A percentile compares a stretch with the other conserved stretches of the same genome.
Evolutionary conservation across 2,113 vertebrate genomes (phyloP).

Genomic region (Scalopus aquaticus): DNA sequence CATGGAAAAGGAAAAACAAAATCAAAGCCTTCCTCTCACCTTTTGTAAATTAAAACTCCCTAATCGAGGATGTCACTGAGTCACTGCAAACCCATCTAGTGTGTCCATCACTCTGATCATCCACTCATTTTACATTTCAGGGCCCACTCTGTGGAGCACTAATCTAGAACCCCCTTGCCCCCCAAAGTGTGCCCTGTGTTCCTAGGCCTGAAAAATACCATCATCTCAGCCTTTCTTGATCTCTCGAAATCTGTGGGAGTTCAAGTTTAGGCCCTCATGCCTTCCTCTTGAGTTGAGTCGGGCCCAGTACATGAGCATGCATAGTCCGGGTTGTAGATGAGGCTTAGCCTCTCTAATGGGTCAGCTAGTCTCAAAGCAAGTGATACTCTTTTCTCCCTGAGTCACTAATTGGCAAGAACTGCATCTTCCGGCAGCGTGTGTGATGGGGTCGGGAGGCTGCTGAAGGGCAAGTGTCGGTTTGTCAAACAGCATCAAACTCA

Average conservation of each 20-base stretch:
- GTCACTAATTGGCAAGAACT: background rate
- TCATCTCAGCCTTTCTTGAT: background rate
- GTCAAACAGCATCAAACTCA: background rate
- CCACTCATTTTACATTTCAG: background rate
- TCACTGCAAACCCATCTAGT: background rate
- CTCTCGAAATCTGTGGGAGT: background rate
- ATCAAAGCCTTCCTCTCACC: background rate
- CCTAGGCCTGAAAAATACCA: background rate
- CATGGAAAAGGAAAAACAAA: background rate
- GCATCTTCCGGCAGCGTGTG: background rate
- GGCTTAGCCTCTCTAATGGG: background rate
- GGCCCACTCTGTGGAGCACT: background rate
- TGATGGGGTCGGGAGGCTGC: background rate
- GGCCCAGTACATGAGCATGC: background rate
- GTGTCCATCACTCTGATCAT: background rate
- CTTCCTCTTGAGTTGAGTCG: background rate
- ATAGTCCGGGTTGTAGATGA: background rate
- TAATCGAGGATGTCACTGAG: background rate
- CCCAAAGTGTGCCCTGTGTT: background rate
- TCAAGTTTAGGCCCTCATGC: no score
- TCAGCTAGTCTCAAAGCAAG: background rate
- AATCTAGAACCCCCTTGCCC: background rate
- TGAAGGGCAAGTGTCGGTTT: background rate
- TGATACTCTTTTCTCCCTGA: background rate
- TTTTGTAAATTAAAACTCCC: conserved; percentile 5